Evolutionary conservation across 2,113 vertebrate genomes (phyloP), one percentile per base, ranked within the genome.

Genomic region (Isichthys henryi): DNA sequence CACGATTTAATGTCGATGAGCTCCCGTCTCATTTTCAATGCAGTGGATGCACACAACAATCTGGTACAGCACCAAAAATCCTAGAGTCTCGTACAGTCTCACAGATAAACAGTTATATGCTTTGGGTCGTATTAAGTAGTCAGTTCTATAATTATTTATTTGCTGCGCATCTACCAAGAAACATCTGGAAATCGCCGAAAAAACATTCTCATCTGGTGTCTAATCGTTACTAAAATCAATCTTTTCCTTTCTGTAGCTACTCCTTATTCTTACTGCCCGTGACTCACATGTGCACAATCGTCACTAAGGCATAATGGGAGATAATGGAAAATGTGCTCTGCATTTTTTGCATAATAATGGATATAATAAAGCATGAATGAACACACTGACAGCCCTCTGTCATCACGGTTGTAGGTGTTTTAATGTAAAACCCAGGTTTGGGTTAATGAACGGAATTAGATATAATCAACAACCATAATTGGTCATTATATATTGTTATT

Each of bases 381-480:
- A 53, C 85, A 53, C 85, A 86, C 17, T 86, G 85, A 35, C 50
- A 56, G 85, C 49, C 85, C 45, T 56, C 49, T 87, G 85, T 15
- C 85, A 87, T 35, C 85, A 39, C 31, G 50, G 48, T 43, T 39
- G 85, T 53, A 87, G 49, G 85, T 87, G 35, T 87, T 87, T 53
- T 53, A 52, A 53, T 31, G 48, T 35, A 87, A 87, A 87, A 56
- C 27, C 27, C 27, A 21, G 31, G 52, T 62, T 88, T 66, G 53
- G 70, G 48, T 17, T 21, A 88, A 52, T 53, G 70, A 49, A 88
- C 31, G 21, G 23, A 19, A 83, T 84, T 58, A 43, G 10, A 83
- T 52, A 89, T 85, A 85, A 89, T 58, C 48, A 53, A 48, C 52
- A 83, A 62, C 77, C 45, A 10, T 58, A 89, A 89, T 85, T 89